Evolutionary conservation across 2,888 invertebrate genomes (phyloP).

Genomic region (Nymphalis polychloros): DNA sequence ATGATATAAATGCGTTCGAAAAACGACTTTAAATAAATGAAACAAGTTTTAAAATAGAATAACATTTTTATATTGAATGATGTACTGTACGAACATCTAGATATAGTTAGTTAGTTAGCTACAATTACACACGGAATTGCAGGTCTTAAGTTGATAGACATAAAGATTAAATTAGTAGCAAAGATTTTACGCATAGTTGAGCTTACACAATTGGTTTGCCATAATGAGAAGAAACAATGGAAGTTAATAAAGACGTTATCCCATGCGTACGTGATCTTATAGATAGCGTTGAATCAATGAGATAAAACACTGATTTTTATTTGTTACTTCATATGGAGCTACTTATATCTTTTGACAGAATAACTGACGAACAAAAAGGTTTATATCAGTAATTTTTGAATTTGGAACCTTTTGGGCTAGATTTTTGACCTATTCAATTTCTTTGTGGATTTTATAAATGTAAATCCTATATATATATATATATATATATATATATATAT

Average conservation of each 20-base stretch:
- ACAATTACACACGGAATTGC: constrained; percentile 10
- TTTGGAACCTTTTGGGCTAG: too few species aligned
- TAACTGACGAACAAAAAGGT: background rate
- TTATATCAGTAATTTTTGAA: too few species aligned
- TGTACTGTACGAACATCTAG: constrained; percentile 16
- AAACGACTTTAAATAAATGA: constrained; percentile 22
- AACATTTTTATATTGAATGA: constrained; percentile 5
- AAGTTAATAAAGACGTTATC: constrained; percentile 73
- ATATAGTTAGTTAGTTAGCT: constrained; percentile 14
- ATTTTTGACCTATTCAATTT: too few species aligned
- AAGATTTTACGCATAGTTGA: constrained; percentile 16
- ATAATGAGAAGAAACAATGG: constrained; percentile 77
- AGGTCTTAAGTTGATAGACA: constrained; percentile 15
- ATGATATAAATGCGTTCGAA: constrained; percentile 20
- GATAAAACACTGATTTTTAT: constrained; percentile 27
- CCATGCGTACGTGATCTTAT: constrained; percentile 45
- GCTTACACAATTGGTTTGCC: constrained; percentile 65
- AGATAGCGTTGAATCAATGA: constrained; percentile 10
- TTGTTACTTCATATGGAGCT: constrained; percentile 5
- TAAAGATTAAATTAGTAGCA: constrained; percentile 27
- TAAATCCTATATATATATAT: too few species aligned
- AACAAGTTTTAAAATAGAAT: constrained; percentile 16
- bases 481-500: too few species aligned
- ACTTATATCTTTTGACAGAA: background rate
- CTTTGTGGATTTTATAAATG: too few species aligned